phyloP scores from a whole-genome alignment of 2,888 invertebrate species.

The Synanthedon vespiformis region DNA sequence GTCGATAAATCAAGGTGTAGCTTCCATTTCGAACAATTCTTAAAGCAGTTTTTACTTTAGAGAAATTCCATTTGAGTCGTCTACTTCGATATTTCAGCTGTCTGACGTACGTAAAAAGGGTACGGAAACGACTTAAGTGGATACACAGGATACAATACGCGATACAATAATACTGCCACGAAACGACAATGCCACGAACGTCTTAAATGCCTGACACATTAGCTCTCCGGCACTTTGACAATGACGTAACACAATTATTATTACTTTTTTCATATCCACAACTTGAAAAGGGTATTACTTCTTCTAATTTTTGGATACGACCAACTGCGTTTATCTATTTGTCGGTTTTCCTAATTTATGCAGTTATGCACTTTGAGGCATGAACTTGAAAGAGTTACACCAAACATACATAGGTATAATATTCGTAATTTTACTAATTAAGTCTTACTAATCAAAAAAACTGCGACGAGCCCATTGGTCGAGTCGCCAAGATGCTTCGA shows the following conservation, averaged over 20 bases:
- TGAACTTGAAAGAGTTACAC: no score
- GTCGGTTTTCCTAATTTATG: no score
- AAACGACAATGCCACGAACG: neutral
- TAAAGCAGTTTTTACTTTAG: constrained; percentile 37
- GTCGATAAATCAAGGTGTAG: constrained; percentile 63
- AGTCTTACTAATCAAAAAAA: no score
- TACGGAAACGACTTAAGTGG: neutral
- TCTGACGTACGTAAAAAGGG: constrained; percentile 10
- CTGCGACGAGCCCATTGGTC: no score
- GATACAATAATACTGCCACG: neutral
- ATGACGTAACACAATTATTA: neutral
- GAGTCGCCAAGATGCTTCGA: no score
- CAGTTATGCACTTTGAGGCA: no score
- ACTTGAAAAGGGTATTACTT: no score
- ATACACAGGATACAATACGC: neutral
- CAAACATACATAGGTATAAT: no score
- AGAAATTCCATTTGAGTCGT: constrained; percentile 25
- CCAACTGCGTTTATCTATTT: no score
- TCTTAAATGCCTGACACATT: neutral
- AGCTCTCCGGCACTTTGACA: neutral
- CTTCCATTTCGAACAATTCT: constrained; percentile 34
- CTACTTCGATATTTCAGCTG: constrained; percentile 36
- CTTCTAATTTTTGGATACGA: no score
- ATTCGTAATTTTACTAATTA: no score
- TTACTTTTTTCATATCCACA: no score